Evolutionary conservation across 2,113 vertebrate species (phyloP), one percentile per base, ranked within the genome.

Genomic region (Collichthys lucidus): DNA sequence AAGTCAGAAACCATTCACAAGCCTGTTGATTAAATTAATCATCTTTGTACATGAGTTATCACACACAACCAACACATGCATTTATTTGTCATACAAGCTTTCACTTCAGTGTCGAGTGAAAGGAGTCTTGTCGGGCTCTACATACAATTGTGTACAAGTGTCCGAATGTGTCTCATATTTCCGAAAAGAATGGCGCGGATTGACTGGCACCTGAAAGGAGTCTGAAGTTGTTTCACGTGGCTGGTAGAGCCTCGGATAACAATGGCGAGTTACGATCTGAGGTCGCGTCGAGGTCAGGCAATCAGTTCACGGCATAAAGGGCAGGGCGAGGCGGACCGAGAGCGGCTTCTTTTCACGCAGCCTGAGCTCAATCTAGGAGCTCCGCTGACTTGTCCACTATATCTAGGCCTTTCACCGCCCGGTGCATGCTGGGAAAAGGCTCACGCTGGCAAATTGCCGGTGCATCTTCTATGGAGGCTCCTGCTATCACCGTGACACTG

Each of bases 231-330:
- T 50, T 67, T 75, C 22, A 55, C 19, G 20, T n/a, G 40, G 62
- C 63, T 8, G n/a, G 15, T 40, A 19, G 46, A 50, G 71, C 40
- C 40, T 15, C 1, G 60, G 74, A 75, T 69, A 75, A 76, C 63
- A 78, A 75, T 60, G 47, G 49, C 31, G 59, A 40, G 64, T 82
- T 84, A 71, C 22, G 17, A 72, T 80, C 47, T 0, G 12, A 72
- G 82, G 82, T 85, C 79, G 63, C 14, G 1, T 31, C 14, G 4
- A 52, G 77, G 83, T 86, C 68, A 81, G 19, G 40, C 64, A 81
- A 83, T 90, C 81, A 71, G 68, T 66, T 75, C 72, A 47, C 55
- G 19, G 68, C 47, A 80, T 71, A 60, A 71, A 76, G 59, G 61
- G 31, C n/a, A 47, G 70, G 29, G 20, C 14, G 24, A 70, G 50